These are phyloP conservation scores for Okapia johnstoni DNA, from an alignment of 2,113 vertebrate species.

Conservation along the genomic window DNA sequence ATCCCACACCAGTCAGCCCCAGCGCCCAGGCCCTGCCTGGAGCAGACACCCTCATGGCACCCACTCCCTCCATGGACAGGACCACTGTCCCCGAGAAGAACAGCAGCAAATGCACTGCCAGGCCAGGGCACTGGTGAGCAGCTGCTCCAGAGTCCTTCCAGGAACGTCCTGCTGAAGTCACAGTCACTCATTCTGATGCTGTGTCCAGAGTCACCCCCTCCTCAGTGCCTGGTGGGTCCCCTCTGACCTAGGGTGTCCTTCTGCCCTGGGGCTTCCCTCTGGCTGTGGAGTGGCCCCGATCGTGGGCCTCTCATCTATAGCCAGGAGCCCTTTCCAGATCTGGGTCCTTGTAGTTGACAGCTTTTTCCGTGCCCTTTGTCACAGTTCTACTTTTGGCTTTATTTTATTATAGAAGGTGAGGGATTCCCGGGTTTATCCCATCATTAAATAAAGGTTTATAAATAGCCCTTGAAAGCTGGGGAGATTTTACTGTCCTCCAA, in stretches of 20 bases:
- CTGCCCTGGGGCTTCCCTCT: neutral
- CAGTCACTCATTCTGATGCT: neutral
- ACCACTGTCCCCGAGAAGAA: neutral
- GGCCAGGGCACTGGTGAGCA: neutral
- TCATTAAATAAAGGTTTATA: too few relatives aligned
- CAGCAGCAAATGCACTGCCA: neutral
- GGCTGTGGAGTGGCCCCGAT: rapidly evolving
- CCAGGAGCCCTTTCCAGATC: neutral
- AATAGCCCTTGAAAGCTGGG: rapidly evolving
- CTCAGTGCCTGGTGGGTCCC: rapidly evolving
- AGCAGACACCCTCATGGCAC: rapidly evolving
- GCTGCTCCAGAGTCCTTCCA: neutral
- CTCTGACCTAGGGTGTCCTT: neutral
- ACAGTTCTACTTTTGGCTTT: neutral
- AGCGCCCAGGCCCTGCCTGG: rapidly evolving
- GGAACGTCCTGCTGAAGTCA: neutral
- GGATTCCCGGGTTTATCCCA: neutral
- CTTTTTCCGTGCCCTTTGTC: rapidly evolving
- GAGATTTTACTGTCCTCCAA: rapidly evolving
- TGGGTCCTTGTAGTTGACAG: rapidly evolving
- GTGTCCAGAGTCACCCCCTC: rapidly evolving
- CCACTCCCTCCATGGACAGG: rapidly evolving
- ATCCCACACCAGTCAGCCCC: too few relatives aligned
- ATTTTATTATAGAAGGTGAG: rapidly evolving
- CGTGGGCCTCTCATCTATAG: rapidly evolving